Evolutionary conservation across 2,113 vertebrate genomes (phyloP).

Genomic region (Ceyx cyanopectus): DNA sequence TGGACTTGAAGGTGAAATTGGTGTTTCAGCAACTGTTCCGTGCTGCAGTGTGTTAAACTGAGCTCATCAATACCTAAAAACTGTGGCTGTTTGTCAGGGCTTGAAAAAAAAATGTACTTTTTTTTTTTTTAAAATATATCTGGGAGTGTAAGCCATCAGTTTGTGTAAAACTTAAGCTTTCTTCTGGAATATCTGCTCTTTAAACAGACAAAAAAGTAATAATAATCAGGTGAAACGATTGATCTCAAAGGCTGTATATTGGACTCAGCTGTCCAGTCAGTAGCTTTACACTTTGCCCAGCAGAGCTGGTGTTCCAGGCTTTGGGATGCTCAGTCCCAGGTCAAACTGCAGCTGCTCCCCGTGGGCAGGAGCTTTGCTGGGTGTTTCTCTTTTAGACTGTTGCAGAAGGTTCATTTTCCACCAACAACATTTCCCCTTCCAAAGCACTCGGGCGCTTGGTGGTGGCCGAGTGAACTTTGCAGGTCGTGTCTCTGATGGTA

Average conservation of each 20-base stretch:
- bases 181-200: background rate
- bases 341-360: background rate
- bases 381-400: background rate
- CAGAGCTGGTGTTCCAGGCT: background rate
- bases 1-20: constrained; percentile 26
- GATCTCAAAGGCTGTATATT: background rate
- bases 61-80: background rate
- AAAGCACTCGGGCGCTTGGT: background rate
- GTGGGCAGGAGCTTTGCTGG: background rate
- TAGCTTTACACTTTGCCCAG: background rate
- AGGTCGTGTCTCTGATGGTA: constrained; percentile 64
- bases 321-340: background rate
- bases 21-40: background rate
- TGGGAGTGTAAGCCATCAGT: constrained; percentile 43
- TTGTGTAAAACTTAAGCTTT: constrained; percentile 34
- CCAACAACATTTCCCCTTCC: background rate
- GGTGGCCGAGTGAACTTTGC: background rate
- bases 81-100: constrained; percentile 51
- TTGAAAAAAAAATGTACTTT: background rate
- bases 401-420: background rate
- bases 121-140: background rate
- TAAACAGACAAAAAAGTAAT: background rate
- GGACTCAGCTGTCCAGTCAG: background rate
- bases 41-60: background rate
- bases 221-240: background rate